These are phyloP conservation scores for Enteromius argenteus DNA, from an alignment of 2,797 vertebrate species.

Conservation along the genomic window DNA sequence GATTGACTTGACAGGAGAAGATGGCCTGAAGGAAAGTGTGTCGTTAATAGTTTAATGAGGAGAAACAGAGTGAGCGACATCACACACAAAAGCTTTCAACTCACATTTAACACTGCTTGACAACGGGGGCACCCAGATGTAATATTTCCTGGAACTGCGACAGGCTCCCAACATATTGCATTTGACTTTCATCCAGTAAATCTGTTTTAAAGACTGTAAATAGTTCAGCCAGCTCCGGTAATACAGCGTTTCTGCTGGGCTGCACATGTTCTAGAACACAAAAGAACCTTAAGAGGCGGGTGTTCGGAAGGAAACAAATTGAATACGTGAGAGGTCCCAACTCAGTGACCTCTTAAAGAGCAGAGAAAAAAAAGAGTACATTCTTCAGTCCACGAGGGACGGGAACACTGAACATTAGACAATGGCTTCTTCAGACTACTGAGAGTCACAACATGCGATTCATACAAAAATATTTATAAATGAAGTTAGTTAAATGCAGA, in stretches of 20 bases:
- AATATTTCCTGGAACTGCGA: conserved; percentile 9
- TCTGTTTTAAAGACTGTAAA: conserved; percentile 32
- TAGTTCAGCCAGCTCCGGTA: conserved; percentile 17
- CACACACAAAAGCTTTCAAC: conserved; percentile 18
- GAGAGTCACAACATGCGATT: neutral
- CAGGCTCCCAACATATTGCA: neutral
- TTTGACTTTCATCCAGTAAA: conserved; percentile 28
- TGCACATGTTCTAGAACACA: conserved; percentile 3
- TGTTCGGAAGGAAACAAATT: conserved; percentile 16
- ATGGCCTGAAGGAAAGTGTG: neutral
- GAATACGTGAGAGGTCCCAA: conserved; percentile 14
- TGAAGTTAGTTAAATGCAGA: neutral
- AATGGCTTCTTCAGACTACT: neutral
- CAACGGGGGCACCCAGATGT: neutral
- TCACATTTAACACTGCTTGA: conserved; percentile 32
- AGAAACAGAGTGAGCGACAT: neutral
- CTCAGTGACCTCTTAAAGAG: conserved; percentile 26
- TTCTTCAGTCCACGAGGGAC: neutral
- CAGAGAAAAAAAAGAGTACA: conserved; percentile 2
- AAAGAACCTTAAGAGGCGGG: conserved; percentile 14
- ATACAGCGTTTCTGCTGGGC: conserved; percentile 26
- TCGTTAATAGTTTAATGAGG: conserved; percentile 24
- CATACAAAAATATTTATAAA: neutral
- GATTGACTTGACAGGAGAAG: neutral
- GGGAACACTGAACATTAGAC: conserved; percentile 4